Evolutionary conservation across 2,888 invertebrate genomes (phyloP).

Genomic region (Hemithea aestivaria): DNA sequence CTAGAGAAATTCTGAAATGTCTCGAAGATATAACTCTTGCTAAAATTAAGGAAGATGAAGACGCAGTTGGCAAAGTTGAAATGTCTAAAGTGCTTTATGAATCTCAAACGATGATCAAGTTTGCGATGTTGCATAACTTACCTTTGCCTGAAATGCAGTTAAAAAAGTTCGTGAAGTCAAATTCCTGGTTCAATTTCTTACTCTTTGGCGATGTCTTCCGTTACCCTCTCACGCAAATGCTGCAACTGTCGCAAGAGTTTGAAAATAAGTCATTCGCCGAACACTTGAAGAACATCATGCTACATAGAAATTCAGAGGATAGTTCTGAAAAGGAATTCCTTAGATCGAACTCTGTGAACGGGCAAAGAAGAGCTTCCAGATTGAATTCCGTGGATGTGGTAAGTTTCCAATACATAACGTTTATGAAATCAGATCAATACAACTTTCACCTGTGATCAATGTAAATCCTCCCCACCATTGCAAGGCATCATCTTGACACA

Average conservation of each 20-base stretch:
- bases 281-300: slow-evolving; percentile 78
- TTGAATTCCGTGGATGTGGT: slow-evolving; percentile 64
- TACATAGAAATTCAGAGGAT: slow-evolving; percentile 61
- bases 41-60: slow-evolving; percentile 42
- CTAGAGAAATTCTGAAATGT: slow-evolving; percentile 54
- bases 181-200: slow-evolving; percentile 86
- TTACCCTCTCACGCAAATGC: slow-evolving; percentile 81
- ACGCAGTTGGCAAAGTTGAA: slow-evolving; percentile 49
- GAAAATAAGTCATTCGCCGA: slow-evolving; percentile 77
- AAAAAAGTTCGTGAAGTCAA: slow-evolving; percentile 76
- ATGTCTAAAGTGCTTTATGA: slow-evolving; percentile 69
- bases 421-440: no score
- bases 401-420: slow-evolving; percentile 35
- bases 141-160: slow-evolving; percentile 80
- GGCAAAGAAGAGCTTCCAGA: slow-evolving; percentile 55
- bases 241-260: slow-evolving; percentile 78
- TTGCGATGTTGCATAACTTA: slow-evolving; percentile 78
- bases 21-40: slow-evolving; percentile 66
- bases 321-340: slow-evolving; percentile 55
- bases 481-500: no score
- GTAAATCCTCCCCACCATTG: no score
- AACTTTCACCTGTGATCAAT: no score
- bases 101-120: slow-evolving; percentile 81
- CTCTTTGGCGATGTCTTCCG: slow-evolving; percentile 84
- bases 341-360: slow-evolving; percentile 51